phyloP scores from a whole-genome alignment of 2,888 invertebrate genomes.

The Diaperis boleti region DNA sequence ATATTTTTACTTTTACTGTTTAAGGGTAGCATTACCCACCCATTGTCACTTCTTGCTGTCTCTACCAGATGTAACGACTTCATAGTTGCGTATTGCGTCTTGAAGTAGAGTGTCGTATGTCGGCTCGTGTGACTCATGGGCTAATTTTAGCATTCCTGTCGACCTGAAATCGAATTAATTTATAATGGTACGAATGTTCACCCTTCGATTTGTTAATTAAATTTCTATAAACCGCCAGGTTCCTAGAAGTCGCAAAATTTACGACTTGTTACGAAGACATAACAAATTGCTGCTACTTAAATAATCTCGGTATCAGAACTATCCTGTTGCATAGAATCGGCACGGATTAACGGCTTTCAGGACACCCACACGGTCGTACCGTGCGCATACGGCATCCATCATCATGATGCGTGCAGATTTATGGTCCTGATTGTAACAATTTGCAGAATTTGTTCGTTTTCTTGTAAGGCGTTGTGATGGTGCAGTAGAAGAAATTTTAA shows the following conservation, averaged over 20 bases:
- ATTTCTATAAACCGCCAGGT: background rate
- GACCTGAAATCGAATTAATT: conserved; percentile 51
- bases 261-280: conserved; percentile 15
- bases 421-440: background rate
- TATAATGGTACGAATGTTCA: conserved; percentile 4
- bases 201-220: background rate
- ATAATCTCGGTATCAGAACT: conserved; percentile 12
- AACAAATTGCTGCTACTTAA: conserved; percentile 24
- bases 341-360: conserved; percentile 32
- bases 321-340: conserved; percentile 32
- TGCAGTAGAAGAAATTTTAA: too few species aligned
- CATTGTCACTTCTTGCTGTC: conserved; percentile 6
- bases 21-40: background rate
- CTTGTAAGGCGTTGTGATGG: too few species aligned
- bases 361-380: conserved; percentile 32
- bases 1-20: background rate
- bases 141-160: conserved; percentile 59
- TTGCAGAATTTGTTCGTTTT: background rate
- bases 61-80: conserved; percentile 28
- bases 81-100: conserved; percentile 50
- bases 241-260: conserved; percentile 8
- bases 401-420: conserved; percentile 20
- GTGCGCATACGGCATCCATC: conserved; percentile 34
- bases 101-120: conserved; percentile 55
- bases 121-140: conserved; percentile 58